Percentiles rank a stretch among this genome's conserved stretches.
Evolutionary conservation across 2,797 vertebrate species (phyloP).

Genomic region (Leptoclinus maculatus): DNA sequence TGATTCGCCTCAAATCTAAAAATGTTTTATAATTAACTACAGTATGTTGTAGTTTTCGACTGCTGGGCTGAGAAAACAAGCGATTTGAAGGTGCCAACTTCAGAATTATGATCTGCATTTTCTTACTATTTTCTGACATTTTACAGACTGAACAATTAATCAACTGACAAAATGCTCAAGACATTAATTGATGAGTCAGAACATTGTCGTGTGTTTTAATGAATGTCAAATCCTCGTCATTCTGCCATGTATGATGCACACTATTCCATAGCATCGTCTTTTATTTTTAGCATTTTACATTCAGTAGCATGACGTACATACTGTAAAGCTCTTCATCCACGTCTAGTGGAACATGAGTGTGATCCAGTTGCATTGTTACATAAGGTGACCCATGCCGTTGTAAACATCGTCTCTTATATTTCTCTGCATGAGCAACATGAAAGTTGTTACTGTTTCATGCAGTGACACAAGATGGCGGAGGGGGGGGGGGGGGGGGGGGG

Average conservation of each 20-base stretch:
- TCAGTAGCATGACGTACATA: conserved; percentile 22
- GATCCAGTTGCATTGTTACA: conserved; percentile 45
- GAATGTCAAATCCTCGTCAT: conserved; percentile 4
- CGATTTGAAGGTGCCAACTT: background rate
- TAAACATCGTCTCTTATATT: conserved; percentile 21
- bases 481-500: background rate
- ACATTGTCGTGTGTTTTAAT: conserved; percentile 12
- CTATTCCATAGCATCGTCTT: background rate
- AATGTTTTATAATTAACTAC: background rate
- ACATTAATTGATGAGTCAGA: background rate
- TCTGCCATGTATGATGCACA: background rate
- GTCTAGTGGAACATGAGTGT: conserved; percentile 39
- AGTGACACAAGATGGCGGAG: background rate
- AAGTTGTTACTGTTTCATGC: conserved; percentile 14
- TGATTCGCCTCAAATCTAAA: background rate
- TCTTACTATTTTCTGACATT: background rate
- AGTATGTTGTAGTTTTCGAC: background rate
- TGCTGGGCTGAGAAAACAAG: background rate
- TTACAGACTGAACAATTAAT: background rate
- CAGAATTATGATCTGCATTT: background rate
- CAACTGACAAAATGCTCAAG: background rate
- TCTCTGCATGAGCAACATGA: conserved; percentile 16
- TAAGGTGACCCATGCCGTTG: conserved; percentile 3
- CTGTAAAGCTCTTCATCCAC: conserved; percentile 8
- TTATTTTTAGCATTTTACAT: background rate